These are phyloP conservation scores for Pedionomus torquatus DNA, from an alignment of 2,113 vertebrate genomes.

Conservation along the genomic window DNA sequence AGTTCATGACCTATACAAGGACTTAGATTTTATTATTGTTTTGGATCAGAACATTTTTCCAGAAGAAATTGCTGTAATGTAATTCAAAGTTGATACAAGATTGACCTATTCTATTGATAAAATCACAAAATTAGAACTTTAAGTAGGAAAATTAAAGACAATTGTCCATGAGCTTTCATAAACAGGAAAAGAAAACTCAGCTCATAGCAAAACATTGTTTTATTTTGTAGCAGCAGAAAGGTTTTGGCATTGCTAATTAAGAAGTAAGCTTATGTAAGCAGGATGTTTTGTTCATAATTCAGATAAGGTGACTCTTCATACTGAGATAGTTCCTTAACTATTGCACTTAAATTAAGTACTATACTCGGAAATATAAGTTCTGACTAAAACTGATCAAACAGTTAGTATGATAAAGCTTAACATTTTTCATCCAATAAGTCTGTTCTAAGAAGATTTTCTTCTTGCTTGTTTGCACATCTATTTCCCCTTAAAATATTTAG, in stretches of 20 bases:
- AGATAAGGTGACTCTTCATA: background rate
- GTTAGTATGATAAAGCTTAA: background rate
- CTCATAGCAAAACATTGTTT: background rate
- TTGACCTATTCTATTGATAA: background rate
- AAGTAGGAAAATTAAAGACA: background rate
- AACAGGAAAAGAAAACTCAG: background rate
- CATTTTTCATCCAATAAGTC: background rate
- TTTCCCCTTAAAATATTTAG: conserved; percentile 55
- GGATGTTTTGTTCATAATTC: background rate
- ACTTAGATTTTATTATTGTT: background rate
- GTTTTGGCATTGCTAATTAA: background rate
- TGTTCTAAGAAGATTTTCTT: background rate
- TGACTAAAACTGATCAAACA: background rate
- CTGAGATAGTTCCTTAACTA: background rate
- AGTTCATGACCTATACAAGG: background rate
- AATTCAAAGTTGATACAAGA: background rate
- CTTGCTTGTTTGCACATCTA: conserved; percentile 35
- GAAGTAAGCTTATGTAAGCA: background rate
- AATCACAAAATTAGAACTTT: background rate
- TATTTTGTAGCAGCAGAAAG: background rate
- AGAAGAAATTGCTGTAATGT: background rate
- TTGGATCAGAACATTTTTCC: background rate
- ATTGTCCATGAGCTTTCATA: background rate
- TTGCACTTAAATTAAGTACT: background rate
- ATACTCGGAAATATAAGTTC: background rate